phyloP scores from a whole-genome alignment of 2,888 invertebrate species.

The Eupithecia abbreviata region DNA sequence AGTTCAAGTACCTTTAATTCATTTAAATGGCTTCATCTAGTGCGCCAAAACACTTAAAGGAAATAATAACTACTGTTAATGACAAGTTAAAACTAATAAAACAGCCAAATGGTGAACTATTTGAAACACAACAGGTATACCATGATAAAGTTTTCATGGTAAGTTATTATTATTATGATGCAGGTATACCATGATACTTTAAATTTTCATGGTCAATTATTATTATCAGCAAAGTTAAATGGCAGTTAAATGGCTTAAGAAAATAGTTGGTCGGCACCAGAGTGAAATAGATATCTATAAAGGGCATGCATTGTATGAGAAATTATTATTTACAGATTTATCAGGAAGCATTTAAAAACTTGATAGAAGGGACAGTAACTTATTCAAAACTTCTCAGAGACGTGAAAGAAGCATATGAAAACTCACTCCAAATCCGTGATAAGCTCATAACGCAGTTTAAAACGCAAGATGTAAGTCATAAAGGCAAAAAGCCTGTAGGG shows the following conservation, averaged over 20 bases:
- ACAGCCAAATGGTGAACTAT: conserved; percentile 57
- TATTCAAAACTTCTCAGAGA: conserved; percentile 64
- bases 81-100: conserved; percentile 59
- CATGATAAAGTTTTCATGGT: conserved; percentile 68
- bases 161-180: conserved; percentile 1
- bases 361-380: conserved; percentile 66
- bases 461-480: conserved; percentile 71
- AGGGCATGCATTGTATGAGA: neutral
- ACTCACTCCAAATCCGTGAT: conserved; percentile 66
- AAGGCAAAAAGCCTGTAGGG: neutral
- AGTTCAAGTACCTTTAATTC: neutral
- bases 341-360: conserved; percentile 63
- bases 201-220: too few relatives aligned
- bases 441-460: conserved; percentile 69
- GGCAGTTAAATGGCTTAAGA: too few relatives aligned
- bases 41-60: conserved; percentile 66
- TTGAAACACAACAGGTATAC: conserved; percentile 64
- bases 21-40: conserved; percentile 31
- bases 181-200: too few relatives aligned
- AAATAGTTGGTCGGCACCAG: too few relatives aligned
- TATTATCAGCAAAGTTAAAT: too few relatives aligned
- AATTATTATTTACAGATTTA: conserved; percentile 58
- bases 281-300: too few relatives aligned
- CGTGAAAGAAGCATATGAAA: conserved; percentile 74
- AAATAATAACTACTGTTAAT: conserved; percentile 58